Percentiles rank a stretch among this genome's conserved stretches.
Evolutionary conservation across 2,888 invertebrate species (phyloP).

Genomic region (Portevinia maculata): DNA sequence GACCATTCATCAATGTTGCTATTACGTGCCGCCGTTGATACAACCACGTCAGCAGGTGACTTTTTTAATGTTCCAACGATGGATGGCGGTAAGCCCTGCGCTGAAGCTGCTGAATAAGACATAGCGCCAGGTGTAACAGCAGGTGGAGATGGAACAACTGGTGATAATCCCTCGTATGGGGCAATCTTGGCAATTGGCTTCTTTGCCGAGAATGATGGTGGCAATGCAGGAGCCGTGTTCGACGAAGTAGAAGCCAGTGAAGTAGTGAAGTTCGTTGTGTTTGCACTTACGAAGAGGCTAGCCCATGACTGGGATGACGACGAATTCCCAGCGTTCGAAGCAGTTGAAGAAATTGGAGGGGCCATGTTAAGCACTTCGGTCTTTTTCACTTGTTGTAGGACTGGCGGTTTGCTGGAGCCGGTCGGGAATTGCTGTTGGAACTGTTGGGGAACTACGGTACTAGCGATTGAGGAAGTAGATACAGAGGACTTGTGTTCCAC

Average conservation of each 20-base stretch:
- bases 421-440: conserved; percentile 76
- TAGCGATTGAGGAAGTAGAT: conserved; percentile 83
- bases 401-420: conserved; percentile 73
- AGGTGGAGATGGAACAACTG: conserved; percentile 77
- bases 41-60: conserved; percentile 23
- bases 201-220: conserved; percentile 80
- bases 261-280: conserved; percentile 64
- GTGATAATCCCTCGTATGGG: conserved; percentile 83
- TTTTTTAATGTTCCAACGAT: conserved; percentile 38
- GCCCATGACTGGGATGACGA: conserved; percentile 85
- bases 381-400: conserved; percentile 29
- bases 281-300: conserved; percentile 85
- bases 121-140: conserved; percentile 79
- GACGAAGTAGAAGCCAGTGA: conserved; percentile 70
- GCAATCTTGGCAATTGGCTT: conserved; percentile 86
- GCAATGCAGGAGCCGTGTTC: conserved; percentile 75
- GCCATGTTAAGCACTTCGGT: conserved; percentile 64
- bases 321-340: conserved; percentile 39
- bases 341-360: conserved; percentile 61
- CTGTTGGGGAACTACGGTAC: conserved; percentile 82
- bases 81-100: conserved; percentile 79
- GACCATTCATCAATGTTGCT: conserved; percentile 80
- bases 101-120: conserved; percentile 82
- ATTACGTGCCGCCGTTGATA: conserved; percentile 56
- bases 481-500: conserved; percentile 83